Evolutionary conservation across 2,113 vertebrate genomes (phyloP), one percentile per base, ranked within the genome.

Genomic region (Ciconia boyciana): DNA sequence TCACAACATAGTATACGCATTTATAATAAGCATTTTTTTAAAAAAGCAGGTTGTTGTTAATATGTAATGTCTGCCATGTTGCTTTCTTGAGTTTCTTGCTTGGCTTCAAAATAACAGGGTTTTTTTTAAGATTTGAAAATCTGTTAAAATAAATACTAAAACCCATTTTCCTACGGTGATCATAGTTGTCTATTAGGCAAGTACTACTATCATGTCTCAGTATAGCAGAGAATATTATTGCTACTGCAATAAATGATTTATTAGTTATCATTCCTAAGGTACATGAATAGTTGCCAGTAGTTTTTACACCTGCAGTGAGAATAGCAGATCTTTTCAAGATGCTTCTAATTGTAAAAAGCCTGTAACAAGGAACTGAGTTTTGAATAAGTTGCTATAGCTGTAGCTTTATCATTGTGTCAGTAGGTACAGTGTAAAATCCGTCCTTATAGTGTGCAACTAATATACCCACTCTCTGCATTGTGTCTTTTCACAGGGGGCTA

Each of bases 301-400:
- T 21, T 91, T 84, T 91, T 81, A 36, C 16, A 68, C 6, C 43
- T 55, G 44, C 8, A 32, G 31, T 84, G 57, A 74, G 55, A 94
- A 84, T 4, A 75, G 15, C 29, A 90, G 41, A 44, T 76, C 12
- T 69, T 66, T 87, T 88, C 34, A 83, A 76, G 66, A 34, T 1
- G 4, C 18, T 89, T 84, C 29, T 57, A 93, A 71, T 13, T 80
- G 49, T 83, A 76, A 87, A 89, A 93, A 44, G 4, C 15, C 21
- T 77, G 31, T 80, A 88, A 85, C 55, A 74, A 91, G 58, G 46
- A 88, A 85, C 72, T 88, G 78, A 92, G 91, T 96, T 91, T 85
- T 87, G 10, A 93, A 49, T 68, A 89, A 78, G 39, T 64, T 68
- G 14, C 44, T 85, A 55, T 66, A 91, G n/a, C 39, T 70, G 6